Evolutionary conservation across 2,888 invertebrate species (phyloP).

Genomic region (Aromia moschata): DNA sequence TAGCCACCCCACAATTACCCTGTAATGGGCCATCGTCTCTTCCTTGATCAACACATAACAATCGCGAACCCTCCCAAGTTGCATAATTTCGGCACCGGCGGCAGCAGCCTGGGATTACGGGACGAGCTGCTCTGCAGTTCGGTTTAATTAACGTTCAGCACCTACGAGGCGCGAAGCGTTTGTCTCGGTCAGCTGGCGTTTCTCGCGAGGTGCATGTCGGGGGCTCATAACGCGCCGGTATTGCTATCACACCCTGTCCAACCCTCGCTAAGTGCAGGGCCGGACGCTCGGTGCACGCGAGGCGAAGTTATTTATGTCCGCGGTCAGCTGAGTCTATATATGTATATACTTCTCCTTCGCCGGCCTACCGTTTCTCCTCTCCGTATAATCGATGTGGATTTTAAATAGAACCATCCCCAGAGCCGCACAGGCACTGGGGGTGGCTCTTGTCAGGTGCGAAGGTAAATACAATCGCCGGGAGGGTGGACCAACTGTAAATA

Average conservation of each 20-base stretch:
- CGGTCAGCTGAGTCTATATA: conserved; percentile 31
- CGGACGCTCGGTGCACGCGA: conserved; percentile 49
- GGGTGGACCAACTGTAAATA: too few species aligned
- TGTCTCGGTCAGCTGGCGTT: conserved; percentile 51
- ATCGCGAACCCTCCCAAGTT: conserved; percentile 53
- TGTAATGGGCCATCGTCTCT: conserved; percentile 60
- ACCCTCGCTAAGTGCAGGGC: conserved; percentile 51
- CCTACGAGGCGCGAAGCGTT: conserved; percentile 46
- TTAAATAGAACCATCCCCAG: neutral
- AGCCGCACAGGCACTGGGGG: too few species aligned
- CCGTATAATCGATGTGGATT: conserved; percentile 22
- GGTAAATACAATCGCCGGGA: too few species aligned
- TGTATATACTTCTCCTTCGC: neutral
- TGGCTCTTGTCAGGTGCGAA: too few species aligned
- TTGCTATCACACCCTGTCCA: conserved; percentile 45
- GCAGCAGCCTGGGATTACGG: conserved; percentile 35
- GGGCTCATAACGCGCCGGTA: conserved; percentile 48
- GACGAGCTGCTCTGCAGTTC: conserved; percentile 32
- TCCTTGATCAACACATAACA: conserved; percentile 63
- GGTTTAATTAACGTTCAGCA: conserved; percentile 48
- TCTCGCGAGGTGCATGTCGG: conserved; percentile 54
- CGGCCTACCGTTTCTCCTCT: conserved; percentile 23
- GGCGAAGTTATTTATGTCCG: conserved; percentile 41
- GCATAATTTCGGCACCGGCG: conserved; percentile 44
- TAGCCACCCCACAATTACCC: conserved; percentile 63